Conservation (phyloP, 1,140 invertebrate genomes). For the Brachionus angularis region DNA sequence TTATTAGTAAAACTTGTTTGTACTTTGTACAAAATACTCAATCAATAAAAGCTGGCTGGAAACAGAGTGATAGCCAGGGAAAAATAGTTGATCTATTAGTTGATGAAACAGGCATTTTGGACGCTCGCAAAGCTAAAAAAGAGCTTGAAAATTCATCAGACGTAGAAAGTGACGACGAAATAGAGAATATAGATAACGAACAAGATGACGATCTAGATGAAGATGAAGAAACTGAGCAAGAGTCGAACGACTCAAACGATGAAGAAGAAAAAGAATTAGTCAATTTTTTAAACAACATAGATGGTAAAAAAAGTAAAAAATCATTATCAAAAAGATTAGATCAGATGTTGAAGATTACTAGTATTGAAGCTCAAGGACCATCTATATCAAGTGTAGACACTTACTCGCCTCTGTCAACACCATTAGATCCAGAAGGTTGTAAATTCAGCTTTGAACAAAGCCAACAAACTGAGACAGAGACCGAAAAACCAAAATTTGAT, state of each 20-base stretch:
- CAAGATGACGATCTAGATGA: neutral
- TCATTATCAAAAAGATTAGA: neutral
- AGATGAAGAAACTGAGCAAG: too few species aligned
- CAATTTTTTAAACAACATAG: neutral
- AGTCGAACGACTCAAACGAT: too few species aligned
- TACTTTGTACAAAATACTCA: conserved; percentile 18
- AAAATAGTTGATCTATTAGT: neutral
- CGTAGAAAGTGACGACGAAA: neutral
- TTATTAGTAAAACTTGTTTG: conserved; percentile 24
- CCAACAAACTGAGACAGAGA: neutral
- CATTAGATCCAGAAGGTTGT: neutral
- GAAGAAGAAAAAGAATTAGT: too few species aligned
- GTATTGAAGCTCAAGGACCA: neutral
- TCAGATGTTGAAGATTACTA: neutral
- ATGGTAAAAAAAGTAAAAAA: neutral
- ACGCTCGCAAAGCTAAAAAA: neutral
- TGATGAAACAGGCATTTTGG: conserved; percentile 9
- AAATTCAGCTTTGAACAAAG: conserved; percentile 8
- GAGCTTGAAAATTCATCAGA: neutral
- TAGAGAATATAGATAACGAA: too few species aligned
- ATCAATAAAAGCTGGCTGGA: neutral
- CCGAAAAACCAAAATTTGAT: too few species aligned
- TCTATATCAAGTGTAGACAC: conserved; percentile 12
- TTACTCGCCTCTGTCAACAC: conserved; percentile 2
- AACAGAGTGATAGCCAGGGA: neutral